Base-by-base conservation (phyloP, 2,888 invertebrate genomes). In the Neuroscelio doddi region DNA sequence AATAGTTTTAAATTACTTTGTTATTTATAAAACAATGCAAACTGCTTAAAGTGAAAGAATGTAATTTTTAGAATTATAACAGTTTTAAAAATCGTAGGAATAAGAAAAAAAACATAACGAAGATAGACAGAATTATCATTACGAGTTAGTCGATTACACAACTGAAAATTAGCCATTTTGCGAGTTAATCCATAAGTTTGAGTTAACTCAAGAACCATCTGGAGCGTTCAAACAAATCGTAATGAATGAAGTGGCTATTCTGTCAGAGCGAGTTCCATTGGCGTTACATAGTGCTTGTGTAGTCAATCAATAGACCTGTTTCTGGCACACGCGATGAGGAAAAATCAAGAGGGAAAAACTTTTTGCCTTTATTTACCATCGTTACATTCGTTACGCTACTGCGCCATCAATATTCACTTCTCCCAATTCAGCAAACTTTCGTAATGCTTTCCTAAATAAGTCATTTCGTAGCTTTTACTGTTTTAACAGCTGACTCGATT, bases 161-260 rank as follows among this genome's bases (percentile, higher is more conserved):
- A 21, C 21, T 63, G 46, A 51, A 51, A 55, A 56, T 63, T 63
- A 56, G 42, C 42, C 50, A 29, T 41, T 55, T 58, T 39, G 36
- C 55, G 36, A 26, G 36, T 12, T 41, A 63, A 56, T 69, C 61
- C 61, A 58, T 70, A 58, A 61, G 49, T 64, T 58, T 44, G 52
- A 64, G 57, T 61, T 61, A 58, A 52, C 41, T 39, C 12, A 21
- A 30, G 41, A 52, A 36, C 14, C 26, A n/a, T 32, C 1, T 16
- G 34, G 44, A 12, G 36, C 5, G 21, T 32, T 52, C 52, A 57
- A 57, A 57, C 53, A 58, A 58, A 58, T 58, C 53, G 53, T 58
- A 64, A 64, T 50, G 52, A 58, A 64, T 64, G 50, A 32, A 53
- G 38, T 47, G 51, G 39, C 52, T 50, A 55, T 51, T 59, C 39